Evolutionary conservation across 2,888 invertebrate species (phyloP), one percentile per base, ranked within the genome.

Genomic region (Gnatocerus cornutus): DNA sequence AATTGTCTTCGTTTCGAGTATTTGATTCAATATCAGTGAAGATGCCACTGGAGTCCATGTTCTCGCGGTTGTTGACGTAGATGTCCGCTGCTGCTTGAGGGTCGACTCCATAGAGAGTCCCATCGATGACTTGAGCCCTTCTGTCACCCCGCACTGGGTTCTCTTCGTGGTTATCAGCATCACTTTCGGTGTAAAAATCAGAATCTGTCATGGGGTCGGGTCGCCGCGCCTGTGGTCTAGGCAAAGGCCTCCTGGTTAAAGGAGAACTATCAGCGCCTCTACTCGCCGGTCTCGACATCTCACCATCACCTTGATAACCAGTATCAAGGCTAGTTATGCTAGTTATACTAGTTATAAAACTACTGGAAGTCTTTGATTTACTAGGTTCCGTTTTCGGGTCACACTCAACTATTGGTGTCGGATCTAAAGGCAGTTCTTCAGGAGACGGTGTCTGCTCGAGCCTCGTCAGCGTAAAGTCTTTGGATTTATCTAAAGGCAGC

Each of bases 271-370:
- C 93, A 33, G 92, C 92, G 52, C 92, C 92, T 72, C 95, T 89
- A 77, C 95, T 95, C 0, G 93, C 94, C 0, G 95, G 95, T 69
- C 95, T 88, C 16, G 95, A 95, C 90, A 94, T 94, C 86, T 95
- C 95, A 3, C 95, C 95, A 84, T 95, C 95, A 7, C 96, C 96
- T 85, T 96, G 96, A 85, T 96, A 97, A 43, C 97, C 97, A n/a
- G 92, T 93, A 84, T 97, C 97, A 74, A 96, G 88, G 84, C 96
- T 97, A 27, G 94, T 94, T 71, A 95, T 94, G 81, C 95, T 95
- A n/a, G 95, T 95, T 12, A 95, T 93, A 80, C 95, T 94, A 1
- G 94, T 94, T 13, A 95, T 92, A 79, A 94, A 94, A 82, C 93
- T 93, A 76, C 89, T 92, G 4, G 90, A 90, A 8, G 91, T 89